Evolutionary conservation across 2,113 vertebrate species (phyloP), one percentile per base, ranked within the genome.

Genomic region (Dromaius novaehollandiae): DNA sequence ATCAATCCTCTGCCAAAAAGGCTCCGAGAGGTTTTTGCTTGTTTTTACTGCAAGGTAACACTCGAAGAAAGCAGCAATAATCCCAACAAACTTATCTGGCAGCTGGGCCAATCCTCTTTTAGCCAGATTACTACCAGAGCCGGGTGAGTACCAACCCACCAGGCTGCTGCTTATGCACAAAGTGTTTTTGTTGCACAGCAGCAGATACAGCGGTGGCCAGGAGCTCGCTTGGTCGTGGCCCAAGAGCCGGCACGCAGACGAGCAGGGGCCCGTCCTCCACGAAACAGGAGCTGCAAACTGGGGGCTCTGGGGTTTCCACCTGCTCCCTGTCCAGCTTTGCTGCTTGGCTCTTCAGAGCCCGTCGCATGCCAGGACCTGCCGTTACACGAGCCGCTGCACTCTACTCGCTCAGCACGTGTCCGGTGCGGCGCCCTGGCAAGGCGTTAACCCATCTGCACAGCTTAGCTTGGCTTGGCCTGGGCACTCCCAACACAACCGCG

Each of bases 141-240:
- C 92, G 69, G 73, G 44, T n/a, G 24, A 79, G 26, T 48, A 34
- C 63, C 81, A 4, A 5, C 68, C 69, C 50, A 75, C 70, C 65
- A 61, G 74, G 16, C 12, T 3, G 87, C 73, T 73, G 20, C 10
- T 3, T 44, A 65, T 14, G 4, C 68, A 76, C 68, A 15, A 50
- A 36, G 28, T 8, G 6, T 22, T 13, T 11, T n/a, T 28, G 70
- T 64, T 51, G 46, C 5, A 0, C 4, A 30, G 44, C 82, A 86
- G 88, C 58, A 46, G 90, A 63, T 0, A 38, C 2, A 71, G 68
- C 60, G 17, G 46, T 2, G 2, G 64, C 32, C 86, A 66, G 81
- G 30, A 63, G n/a, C 0, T 2, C 1, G 0, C 42, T 55, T 10
- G 1, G 42, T 53, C 68, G 44, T 25, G 10, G 1, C 16, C 46